These are phyloP conservation scores for Spea hammondii DNA, from an alignment of 2,797 vertebrate genomes.

Conservation along the genomic window DNA sequence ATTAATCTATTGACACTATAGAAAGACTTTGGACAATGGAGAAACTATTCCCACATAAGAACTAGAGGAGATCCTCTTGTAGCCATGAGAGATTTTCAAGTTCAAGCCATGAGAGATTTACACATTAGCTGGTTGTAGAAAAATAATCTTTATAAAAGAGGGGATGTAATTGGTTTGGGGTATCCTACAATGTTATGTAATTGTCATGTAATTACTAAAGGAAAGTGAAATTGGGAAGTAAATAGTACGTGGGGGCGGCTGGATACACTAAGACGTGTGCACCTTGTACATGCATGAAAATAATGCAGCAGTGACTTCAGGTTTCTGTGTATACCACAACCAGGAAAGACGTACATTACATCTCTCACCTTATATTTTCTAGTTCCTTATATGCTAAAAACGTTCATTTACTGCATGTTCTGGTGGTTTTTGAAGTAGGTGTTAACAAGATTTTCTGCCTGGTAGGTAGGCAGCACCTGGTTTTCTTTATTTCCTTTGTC, in stretches of 20 bases:
- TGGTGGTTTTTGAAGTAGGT: conserved; percentile 13
- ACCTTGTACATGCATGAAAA: not conserved
- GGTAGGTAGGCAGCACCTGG: conserved; percentile 24
- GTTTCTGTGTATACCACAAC: conserved; percentile 5
- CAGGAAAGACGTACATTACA: conserved; percentile 29
- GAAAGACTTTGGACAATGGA: no score
- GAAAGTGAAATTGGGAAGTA: conserved; percentile 45
- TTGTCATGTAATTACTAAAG: conserved; percentile 15
- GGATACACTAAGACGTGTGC: not conserved
- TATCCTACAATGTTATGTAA: not conserved
- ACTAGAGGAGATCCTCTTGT: no score
- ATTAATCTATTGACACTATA: no score
- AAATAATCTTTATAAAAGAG: no score
- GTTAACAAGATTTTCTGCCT: conserved; percentile 22
- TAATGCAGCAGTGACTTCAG: conserved; percentile 28
- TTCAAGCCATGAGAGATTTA: no score
- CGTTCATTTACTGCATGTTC: conserved; percentile 20
- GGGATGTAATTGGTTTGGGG: no score
- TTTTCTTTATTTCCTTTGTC: conserved; percentile 8
- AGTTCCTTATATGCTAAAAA: conserved; percentile 31
- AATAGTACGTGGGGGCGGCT: conserved; percentile 9
- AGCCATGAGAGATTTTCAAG: no score
- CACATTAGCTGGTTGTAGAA: no score
- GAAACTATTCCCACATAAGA: no score
- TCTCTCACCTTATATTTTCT: conserved; percentile 46